Evolutionary conservation across 2,888 invertebrate genomes (phyloP), one percentile per base, ranked within the genome.

Genomic region (Drosophila vallismaia): DNA sequence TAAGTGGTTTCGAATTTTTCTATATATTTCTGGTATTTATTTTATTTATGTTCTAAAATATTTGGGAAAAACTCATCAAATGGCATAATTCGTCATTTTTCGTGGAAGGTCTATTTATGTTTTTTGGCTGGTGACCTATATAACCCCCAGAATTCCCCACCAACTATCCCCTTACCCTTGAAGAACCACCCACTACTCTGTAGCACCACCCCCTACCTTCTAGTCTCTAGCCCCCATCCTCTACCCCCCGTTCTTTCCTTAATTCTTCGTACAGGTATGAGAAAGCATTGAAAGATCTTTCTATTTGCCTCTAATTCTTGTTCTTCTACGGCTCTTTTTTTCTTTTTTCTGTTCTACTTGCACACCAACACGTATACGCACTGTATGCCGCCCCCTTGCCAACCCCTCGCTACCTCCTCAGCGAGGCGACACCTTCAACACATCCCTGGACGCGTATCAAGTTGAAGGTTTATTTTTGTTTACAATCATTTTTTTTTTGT

Each of bases 391-490:
- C 29, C 4, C 49, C 19, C 29, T 9, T n/a, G 7, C 8, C 24
- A 10, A 26, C 9, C 1, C 14, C 14, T 12, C 10, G 8, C 24
- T 5, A 4, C 57, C 60, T 54, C 54, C 45, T 66, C 60, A 14
- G 40, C 40, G 14, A 36, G 63, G 40, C 40, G 14, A 74, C 86
- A 86, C 86, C 86, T 86, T 84, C 82, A 88, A 69, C 77, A 82
- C 75, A 89, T 88, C 89, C 89, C 89, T 89, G 88, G 89, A 88
- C 80, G 83, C 88, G 71, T 79, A 89, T 88, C 89, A 89, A 89
- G 89, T 89, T 89, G 88, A 89, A 89, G 89, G 89, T 89, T 40
- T 40, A 40, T 88, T 89, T 89, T 89, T 89, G 89, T 89, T 89
- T 89, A 89, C 89, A 79, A 75, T 79, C 58, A 75, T 77, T 72